Evolutionary conservation across 2,113 vertebrate species (phyloP), one percentile per base, ranked within the genome.

Genomic region (Cyanocitta stelleri): DNA sequence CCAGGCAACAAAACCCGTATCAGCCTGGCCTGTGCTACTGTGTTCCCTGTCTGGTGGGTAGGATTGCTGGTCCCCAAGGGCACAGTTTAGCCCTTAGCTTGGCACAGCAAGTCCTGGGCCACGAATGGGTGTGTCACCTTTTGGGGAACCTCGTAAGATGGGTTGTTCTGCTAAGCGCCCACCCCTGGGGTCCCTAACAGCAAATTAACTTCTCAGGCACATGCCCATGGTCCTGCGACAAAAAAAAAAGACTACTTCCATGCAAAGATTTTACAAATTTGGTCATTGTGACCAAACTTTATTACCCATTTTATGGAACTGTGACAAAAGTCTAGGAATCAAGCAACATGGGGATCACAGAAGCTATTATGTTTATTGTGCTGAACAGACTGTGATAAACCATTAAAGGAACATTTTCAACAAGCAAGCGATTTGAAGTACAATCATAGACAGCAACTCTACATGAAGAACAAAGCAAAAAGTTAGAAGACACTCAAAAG

Each of bases 301-400:
- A 98, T 97, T 97, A 96, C 85, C 97, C 91, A 97, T 95, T 97
- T 97, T 85, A 97, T 92, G 94, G 96, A 97, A 83, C 54, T 91
- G 90, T 97, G 97, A 97, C 97, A 97, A 93, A 97, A 98, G 87
- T 95, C 92, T 91, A 97, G 94, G 96, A 98, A 97, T 96, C 92
- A 96, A 97, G 98, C 96, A 98, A 98, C 97, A 96, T 95, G 97
- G 95, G 97, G 94, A 95, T 98, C 98, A 98, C 98, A 98, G 98
- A 98, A 98, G 98, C 98, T 98, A 98, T 98, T 98, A 98, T 98
- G 98, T 99, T 99, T 99, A 99, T 99, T 99, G 98, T 98, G 98
- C 98, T 98, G 98, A 98, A 98, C 98, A 99, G 97, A 98, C 97
- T 98, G 98, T 99, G 98, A 98, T 98, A 98, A 99, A 98, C 98